phyloP scores from a whole-genome alignment of 1,140 invertebrate species.

The Cepaea nemoralis region DNA sequence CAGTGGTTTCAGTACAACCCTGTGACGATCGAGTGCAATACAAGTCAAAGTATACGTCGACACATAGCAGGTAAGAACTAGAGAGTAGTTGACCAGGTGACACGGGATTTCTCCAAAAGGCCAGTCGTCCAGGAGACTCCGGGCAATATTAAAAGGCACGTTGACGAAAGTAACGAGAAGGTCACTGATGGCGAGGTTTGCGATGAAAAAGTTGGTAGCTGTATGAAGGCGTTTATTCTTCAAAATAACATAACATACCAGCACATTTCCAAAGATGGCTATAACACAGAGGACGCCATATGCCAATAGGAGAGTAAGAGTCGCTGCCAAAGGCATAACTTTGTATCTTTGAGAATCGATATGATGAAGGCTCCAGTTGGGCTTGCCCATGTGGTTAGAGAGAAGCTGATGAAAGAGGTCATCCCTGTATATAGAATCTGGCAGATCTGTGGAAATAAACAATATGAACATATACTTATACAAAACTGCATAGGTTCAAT shows the following conservation, averaged over 20 bases:
- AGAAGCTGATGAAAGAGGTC: not conserved
- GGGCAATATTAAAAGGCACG: slow-evolving; percentile 78
- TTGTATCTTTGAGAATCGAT: slow-evolving; percentile 41
- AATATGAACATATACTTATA: no score
- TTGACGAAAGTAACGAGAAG: slow-evolving; percentile 90
- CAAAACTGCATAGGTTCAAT: no score
- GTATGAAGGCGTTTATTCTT: slow-evolving; percentile 94
- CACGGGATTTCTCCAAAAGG: slow-evolving; percentile 73
- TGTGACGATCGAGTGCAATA: slow-evolving; percentile 75
- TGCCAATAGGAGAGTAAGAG: slow-evolving; percentile 54
- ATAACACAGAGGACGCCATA: slow-evolving; percentile 70
- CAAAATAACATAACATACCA: slow-evolving; percentile 88
- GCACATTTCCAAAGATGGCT: slow-evolving; percentile 82
- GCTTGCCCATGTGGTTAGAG: not conserved
- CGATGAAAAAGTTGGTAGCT: slow-evolving; percentile 97
- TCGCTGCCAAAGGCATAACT: slow-evolving; percentile 33
- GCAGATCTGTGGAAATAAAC: slow-evolving; percentile 1
- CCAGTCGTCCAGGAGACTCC: slow-evolving; percentile 69
- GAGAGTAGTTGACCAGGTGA: slow-evolving; percentile 73
- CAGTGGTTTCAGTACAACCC: slow-evolving; percentile 74
- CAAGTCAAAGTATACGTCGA: slow-evolving; percentile 75
- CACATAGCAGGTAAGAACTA: slow-evolving; percentile 74
- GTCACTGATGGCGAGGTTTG: slow-evolving; percentile 95
- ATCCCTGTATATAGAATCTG: not conserved
- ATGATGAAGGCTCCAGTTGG: not conserved